phyloP scores from a whole-genome alignment of 2,113 vertebrate species.

The Elachura formosa region DNA sequence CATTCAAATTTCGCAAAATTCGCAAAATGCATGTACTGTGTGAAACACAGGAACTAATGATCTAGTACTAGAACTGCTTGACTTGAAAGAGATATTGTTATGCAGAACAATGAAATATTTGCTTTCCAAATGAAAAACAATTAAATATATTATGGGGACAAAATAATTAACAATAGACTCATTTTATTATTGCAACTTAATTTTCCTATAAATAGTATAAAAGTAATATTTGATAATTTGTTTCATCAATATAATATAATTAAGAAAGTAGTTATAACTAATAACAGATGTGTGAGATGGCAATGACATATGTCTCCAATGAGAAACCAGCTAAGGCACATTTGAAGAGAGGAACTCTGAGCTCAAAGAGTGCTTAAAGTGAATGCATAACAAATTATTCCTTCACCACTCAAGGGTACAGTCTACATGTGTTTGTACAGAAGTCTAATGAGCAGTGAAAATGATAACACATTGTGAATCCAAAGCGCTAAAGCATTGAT shows the following conservation, averaged over 20 bases:
- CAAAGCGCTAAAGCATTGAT: neutral
- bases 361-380: neutral
- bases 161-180: neutral
- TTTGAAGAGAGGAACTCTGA: neutral
- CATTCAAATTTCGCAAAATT: neutral
- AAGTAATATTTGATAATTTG: neutral
- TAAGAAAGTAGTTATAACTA: neutral
- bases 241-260: neutral
- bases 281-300: neutral
- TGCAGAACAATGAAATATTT: neutral
- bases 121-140: neutral
- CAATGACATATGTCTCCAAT: neutral
- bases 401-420: neutral
- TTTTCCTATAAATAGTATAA: neutral
- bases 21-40: no score
- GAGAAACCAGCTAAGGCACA: neutral
- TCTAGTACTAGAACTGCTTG: neutral
- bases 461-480: neutral
- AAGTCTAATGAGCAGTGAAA: conserved; percentile 7
- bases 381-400: neutral
- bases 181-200: neutral
- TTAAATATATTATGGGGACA: neutral
- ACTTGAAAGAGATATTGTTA: neutral
- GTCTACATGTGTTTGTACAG: neutral
- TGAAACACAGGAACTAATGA: neutral